phyloP scores from a whole-genome alignment of 2,888 invertebrate species.

The Hecatera dysodea region DNA sequence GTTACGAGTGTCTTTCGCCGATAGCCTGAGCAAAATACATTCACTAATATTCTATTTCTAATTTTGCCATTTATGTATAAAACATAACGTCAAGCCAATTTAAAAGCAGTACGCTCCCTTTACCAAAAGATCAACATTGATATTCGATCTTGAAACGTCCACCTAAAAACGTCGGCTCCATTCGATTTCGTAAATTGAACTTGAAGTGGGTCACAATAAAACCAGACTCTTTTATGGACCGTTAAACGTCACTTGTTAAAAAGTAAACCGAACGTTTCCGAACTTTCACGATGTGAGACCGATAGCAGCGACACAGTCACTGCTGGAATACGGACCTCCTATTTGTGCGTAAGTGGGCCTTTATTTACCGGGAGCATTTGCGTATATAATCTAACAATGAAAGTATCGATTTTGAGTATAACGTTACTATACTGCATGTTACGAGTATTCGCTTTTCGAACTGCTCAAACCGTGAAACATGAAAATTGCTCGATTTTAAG shows the following conservation, averaged over 20 bases:
- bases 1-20: too few relatives aligned
- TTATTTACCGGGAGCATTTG: neutral
- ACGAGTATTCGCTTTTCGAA: neutral
- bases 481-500: neutral
- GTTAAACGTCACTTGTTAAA: conserved; percentile 34
- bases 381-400: neutral
- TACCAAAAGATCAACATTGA: conserved; percentile 28
- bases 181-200: conserved; percentile 52
- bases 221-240: conserved; percentile 37
- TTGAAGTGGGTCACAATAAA: conserved; percentile 54
- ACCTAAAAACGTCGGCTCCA: conserved; percentile 47
- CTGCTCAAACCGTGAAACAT: too few relatives aligned
- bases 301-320: too few relatives aligned
- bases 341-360: neutral
- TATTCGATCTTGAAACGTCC: conserved; percentile 30
- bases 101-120: neutral
- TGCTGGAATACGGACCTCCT: too few relatives aligned
- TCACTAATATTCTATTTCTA: neutral
- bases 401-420: neutral
- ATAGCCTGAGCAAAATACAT: too few relatives aligned
- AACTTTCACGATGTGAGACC: conserved; percentile 16
- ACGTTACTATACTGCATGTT: neutral
- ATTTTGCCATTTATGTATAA: neutral
- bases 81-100: conserved; percentile 1
- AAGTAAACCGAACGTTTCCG: conserved; percentile 25